phyloP scores from a whole-genome alignment of 2,797 vertebrate genomes.

The Kryptolebias ocellatus region DNA sequence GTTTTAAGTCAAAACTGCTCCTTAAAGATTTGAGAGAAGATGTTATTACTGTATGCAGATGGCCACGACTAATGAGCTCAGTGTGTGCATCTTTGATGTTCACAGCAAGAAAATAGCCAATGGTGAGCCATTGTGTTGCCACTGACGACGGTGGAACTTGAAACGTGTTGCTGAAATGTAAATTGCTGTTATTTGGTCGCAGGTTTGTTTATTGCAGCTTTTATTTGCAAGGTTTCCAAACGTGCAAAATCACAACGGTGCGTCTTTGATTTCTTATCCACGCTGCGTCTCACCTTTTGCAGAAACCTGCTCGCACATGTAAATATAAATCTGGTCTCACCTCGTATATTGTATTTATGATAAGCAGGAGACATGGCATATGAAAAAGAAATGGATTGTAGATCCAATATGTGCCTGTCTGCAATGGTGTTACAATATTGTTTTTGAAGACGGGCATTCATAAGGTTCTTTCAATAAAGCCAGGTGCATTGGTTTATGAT shows the following conservation, averaged over 20 bases:
- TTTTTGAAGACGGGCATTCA: constrained; percentile 79
- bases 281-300: constrained; percentile 31
- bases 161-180: constrained; percentile 67
- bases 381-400: constrained; percentile 73
- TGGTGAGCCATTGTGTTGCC: constrained; percentile 65
- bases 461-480: constrained; percentile 83
- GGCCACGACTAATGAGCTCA: constrained; percentile 83
- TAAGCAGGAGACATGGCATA: constrained; percentile 71
- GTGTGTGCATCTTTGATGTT: constrained; percentile 76
- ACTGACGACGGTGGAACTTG: constrained; percentile 72
- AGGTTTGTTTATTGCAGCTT: constrained; percentile 61
- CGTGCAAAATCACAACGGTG: constrained; percentile 55
- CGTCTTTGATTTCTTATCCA: constrained; percentile 44
- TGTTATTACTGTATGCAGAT: constrained; percentile 78
- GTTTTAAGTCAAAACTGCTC: constrained; percentile 75
- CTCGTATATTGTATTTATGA: constrained; percentile 75
- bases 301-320: constrained; percentile 57
- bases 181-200: constrained; percentile 65
- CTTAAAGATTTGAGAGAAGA: constrained; percentile 68
- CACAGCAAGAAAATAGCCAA: constrained; percentile 67
- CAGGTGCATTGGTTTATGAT: constrained; percentile 83
- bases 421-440: constrained; percentile 81
- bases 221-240: constrained; percentile 51
- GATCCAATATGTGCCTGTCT: constrained; percentile 79
- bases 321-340: constrained; percentile 67